Evolutionary conservation across 2,113 vertebrate genomes (phyloP).

Genomic region (Coryphaenoides rupestris): DNA sequence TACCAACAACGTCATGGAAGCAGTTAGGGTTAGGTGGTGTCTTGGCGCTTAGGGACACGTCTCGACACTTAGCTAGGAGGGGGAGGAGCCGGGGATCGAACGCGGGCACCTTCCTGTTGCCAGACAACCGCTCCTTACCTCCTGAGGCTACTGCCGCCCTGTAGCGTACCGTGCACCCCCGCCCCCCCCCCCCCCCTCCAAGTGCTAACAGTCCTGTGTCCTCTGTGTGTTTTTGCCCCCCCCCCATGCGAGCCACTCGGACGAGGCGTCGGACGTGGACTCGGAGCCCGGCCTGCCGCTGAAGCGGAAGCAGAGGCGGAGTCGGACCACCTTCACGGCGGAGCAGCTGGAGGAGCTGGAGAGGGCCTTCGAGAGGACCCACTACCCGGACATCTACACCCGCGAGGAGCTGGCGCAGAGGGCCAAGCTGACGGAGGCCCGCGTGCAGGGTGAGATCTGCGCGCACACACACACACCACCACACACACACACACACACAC

Average conservation of each 20-base stretch:
- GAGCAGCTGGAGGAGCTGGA: slow-evolving; percentile 97
- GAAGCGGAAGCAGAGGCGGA: slow-evolving; percentile 95
- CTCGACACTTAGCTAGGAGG: no score
- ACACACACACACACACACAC: not conserved
- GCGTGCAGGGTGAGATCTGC: slow-evolving; percentile 85
- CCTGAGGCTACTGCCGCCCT: no score
- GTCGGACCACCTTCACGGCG: slow-evolving; percentile 94
- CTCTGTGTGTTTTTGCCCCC: no score
- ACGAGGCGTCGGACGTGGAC: slow-evolving; percentile 96
- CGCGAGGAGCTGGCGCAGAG: slow-evolving; percentile 96
- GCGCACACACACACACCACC: not conserved
- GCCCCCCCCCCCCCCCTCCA: no score
- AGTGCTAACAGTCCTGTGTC: slow-evolving; percentile 24
- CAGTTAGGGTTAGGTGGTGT: no score
- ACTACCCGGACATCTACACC: slow-evolving; percentile 98
- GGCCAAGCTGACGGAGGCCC: slow-evolving; percentile 95
- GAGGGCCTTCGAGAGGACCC: slow-evolving; percentile 94
- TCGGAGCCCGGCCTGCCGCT: slow-evolving; percentile 95
- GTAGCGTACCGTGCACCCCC: no score
- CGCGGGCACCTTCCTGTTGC: no score
- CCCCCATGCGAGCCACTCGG: slow-evolving; percentile 85
- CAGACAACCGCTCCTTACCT: no score
- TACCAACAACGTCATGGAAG: no score
- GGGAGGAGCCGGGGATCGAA: no score
- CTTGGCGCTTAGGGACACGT: no score